Conservation (phyloP, 2,888 invertebrate genomes). For the Amblyjoppa fuscipennis region DNA sequence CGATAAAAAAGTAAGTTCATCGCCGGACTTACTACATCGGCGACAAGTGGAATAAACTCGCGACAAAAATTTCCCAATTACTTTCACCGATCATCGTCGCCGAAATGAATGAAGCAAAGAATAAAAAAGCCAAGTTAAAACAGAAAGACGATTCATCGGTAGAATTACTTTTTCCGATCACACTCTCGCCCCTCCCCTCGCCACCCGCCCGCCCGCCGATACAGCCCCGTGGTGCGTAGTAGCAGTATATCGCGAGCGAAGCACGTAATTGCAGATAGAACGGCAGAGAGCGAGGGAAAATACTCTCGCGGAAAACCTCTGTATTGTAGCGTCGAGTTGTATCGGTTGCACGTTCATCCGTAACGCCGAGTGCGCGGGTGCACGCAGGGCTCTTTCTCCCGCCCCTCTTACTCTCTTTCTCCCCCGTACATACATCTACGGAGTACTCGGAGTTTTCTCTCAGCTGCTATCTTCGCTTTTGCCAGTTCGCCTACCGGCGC, state of each 20-base stretch:
- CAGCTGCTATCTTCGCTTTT: constrained; percentile 48
- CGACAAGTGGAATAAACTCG: not conserved
- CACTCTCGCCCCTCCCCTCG: constrained; percentile 35
- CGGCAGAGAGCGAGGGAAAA: constrained; percentile 40
- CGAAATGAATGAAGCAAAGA: not conserved
- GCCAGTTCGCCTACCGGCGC: constrained; percentile 60
- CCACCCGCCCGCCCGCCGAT: not conserved
- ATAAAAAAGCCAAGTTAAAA: constrained; percentile 25
- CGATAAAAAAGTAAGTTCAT: no score
- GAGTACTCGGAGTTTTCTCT: constrained; percentile 52
- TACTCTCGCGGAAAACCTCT: constrained; percentile 60
- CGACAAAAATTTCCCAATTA: not conserved
- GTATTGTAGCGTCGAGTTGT: constrained; percentile 56
- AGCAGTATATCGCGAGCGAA: constrained; percentile 52
- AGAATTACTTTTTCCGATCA: constrained; percentile 65
- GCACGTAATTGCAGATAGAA: constrained; percentile 55
- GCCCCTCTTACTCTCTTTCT: constrained; percentile 40
- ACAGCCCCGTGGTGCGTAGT: constrained; percentile 38
- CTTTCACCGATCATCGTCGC: constrained; percentile 1
- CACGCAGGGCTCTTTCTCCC: constrained; percentile 42
- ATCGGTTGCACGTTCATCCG: constrained; percentile 62
- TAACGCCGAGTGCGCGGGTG: constrained; percentile 47
- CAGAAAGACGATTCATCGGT: constrained; percentile 55
- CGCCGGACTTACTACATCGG: no score
- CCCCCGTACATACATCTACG: constrained; percentile 48